Evolutionary conservation across 23 tunicate genomes (phyloP).

Genomic region (Aplidium turbinatum): DNA sequence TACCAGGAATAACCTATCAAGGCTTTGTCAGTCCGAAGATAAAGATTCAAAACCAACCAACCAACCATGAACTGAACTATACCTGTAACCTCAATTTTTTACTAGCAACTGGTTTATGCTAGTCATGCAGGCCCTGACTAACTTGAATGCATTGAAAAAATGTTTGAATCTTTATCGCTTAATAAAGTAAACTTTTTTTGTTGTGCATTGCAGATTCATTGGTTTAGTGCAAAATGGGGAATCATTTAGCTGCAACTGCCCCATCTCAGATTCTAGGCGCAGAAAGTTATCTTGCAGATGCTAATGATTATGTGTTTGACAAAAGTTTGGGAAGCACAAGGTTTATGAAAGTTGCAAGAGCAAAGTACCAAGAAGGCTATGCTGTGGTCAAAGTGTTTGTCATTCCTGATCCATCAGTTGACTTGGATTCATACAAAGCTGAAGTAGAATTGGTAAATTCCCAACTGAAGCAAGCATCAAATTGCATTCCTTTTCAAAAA

Average conservation of each 20-base stretch:
- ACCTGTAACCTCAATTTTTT: too few species aligned
- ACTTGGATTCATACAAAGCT: slow-evolving; percentile 60
- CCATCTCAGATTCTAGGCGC: slow-evolving; percentile 88
- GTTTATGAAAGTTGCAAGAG: slow-evolving; percentile 96
- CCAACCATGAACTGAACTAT: too few species aligned
- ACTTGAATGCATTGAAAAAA: too few species aligned
- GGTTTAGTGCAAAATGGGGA: slow-evolving; percentile 98
- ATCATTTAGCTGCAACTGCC: slow-evolving; percentile 80
- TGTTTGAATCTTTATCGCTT: too few species aligned
- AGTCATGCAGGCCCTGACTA: too few species aligned
- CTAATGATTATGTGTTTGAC: slow-evolving; percentile 51
- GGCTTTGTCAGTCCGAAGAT: too few species aligned
- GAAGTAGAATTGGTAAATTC: slow-evolving; percentile 46
- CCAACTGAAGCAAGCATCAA: slow-evolving; percentile 65
- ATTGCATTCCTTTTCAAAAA: slow-evolving; percentile 76
- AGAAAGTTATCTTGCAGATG: slow-evolving; percentile 86
- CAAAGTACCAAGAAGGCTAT: slow-evolving; percentile 65
- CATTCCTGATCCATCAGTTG: slow-evolving; percentile 54
- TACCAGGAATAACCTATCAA: too few species aligned
- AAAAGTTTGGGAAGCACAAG: slow-evolving; percentile 91
- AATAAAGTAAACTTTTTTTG: too few species aligned
- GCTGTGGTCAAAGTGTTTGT: slow-evolving; percentile 93
- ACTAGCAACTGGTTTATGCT: too few species aligned
- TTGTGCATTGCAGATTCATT: too few species aligned
- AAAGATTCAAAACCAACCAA: too few species aligned